Evolutionary conservation across 2,113 vertebrate species (phyloP).

Genomic region (Azemiops feae): DNA sequence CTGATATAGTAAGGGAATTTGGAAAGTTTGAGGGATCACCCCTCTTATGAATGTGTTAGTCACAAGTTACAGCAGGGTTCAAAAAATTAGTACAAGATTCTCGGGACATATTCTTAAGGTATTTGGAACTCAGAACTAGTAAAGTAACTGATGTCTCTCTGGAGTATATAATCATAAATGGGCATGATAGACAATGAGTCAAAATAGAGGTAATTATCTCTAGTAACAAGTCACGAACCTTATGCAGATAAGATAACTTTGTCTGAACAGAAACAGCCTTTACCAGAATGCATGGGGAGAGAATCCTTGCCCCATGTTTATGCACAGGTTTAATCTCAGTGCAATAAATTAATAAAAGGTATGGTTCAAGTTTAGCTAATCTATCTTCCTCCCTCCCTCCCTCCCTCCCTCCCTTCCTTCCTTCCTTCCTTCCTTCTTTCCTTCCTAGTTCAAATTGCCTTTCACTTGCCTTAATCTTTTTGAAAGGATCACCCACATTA

Average conservation of each 20-base stretch:
- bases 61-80: not conserved
- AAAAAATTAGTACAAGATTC: not conserved
- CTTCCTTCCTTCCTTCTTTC: no score
- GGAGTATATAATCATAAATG: not conserved
- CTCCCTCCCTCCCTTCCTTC: not conserved
- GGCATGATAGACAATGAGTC: not conserved
- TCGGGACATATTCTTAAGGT: not conserved
- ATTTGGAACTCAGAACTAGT: not conserved
- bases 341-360: not conserved
- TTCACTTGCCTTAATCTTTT: not conserved
- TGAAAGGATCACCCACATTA: not conserved
- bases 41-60: not conserved
- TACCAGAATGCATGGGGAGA: not conserved
- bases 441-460: not conserved
- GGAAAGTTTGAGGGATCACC: not conserved
- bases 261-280: not conserved
- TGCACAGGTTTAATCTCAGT: not conserved
- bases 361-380: not conserved
- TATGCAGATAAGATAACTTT: not conserved
- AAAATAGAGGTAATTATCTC: not conserved
- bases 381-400: not conserved
- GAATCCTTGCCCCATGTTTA: not conserved
- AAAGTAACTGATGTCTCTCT: not conserved
- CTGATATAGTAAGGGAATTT: not conserved
- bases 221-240: not conserved